Percentiles rank a stretch among this genome's conserved stretches.
These are phyloP conservation scores for Micrasema longulum DNA, from an alignment of 1,140 invertebrate genomes.

Conservation along the genomic window DNA sequence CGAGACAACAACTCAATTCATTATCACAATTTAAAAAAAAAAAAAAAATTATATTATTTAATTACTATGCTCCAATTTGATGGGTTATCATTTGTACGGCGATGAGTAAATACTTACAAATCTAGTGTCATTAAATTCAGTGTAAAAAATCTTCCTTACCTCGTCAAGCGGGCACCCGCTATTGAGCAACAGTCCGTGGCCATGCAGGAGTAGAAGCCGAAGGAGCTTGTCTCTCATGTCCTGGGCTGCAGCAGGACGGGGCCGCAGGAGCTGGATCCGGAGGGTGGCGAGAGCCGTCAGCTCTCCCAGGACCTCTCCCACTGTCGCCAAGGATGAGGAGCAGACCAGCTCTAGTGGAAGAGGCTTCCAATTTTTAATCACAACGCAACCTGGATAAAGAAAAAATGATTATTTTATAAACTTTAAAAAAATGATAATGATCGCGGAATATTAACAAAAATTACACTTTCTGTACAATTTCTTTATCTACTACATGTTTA, in stretches of 20 bases:
- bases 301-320: slow-evolving; percentile 93
- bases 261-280: slow-evolving; percentile 87
- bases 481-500: too few species aligned
- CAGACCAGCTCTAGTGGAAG: slow-evolving; percentile 90
- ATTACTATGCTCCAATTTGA: slow-evolving; percentile 8
- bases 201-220: slow-evolving; percentile 87
- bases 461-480: too few species aligned
- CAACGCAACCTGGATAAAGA: slow-evolving; percentile 79
- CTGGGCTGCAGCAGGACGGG: slow-evolving; percentile 79
- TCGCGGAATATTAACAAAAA: too few species aligned
- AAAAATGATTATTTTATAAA: slow-evolving; percentile 9
- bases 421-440: too few species aligned
- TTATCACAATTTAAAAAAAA: too few species aligned
- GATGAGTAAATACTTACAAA: too few species aligned
- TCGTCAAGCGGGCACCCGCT: slow-evolving; percentile 94
- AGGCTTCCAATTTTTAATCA: slow-evolving; percentile 95
- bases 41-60: slow-evolving; percentile 5
- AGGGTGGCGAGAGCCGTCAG: slow-evolving; percentile 91
- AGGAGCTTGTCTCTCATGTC: slow-evolving; percentile 95
- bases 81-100: too few species aligned
- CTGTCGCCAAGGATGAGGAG: slow-evolving; percentile 85
- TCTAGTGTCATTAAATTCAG: not conserved
- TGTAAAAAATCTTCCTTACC: slow-evolving; percentile 70
- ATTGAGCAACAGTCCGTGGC: slow-evolving; percentile 84
- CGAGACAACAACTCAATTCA: too few species aligned